Conservation (phyloP, 2,888 invertebrate genomes). For the Kryphioiulus occultus region DNA sequence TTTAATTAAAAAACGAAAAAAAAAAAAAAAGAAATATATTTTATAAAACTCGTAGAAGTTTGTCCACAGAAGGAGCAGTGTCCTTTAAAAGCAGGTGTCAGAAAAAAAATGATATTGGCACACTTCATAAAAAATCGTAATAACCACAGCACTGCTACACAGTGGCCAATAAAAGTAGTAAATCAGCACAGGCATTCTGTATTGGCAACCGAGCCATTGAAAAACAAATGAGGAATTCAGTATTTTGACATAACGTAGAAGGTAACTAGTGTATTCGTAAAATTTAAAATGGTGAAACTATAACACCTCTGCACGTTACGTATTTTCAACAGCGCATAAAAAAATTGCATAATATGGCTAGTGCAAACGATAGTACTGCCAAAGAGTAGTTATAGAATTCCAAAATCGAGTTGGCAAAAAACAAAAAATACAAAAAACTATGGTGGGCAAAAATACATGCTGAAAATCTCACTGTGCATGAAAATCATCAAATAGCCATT, state of each 20-base stretch:
- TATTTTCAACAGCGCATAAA: neutral
- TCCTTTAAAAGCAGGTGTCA: neutral
- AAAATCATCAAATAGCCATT: neutral
- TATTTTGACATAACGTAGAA: neutral
- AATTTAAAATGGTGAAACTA: neutral
- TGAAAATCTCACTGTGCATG: slow-evolving; percentile 12
- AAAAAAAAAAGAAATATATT: neutral
- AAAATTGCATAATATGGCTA: neutral
- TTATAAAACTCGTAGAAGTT: neutral
- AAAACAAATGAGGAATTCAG: neutral
- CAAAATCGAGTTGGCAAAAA: slow-evolving; percentile 13
- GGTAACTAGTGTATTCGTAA: neutral
- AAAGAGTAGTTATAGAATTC: neutral
- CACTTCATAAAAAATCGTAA: neutral
- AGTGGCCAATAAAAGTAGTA: neutral
- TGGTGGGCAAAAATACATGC: neutral
- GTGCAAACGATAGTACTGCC: neutral
- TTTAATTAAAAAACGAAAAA: neutral
- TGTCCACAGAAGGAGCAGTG: neutral
- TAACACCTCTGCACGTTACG: neutral
- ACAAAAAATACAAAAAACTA: slow-evolving; percentile 20
- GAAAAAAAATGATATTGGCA: neutral
- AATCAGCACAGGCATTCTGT: neutral
- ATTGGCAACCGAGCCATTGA: neutral
- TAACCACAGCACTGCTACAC: neutral